Evolutionary conservation across 2,888 invertebrate genomes (phyloP), one percentile per base, ranked within the genome.

Genomic region (Endomychus coccineus): DNA sequence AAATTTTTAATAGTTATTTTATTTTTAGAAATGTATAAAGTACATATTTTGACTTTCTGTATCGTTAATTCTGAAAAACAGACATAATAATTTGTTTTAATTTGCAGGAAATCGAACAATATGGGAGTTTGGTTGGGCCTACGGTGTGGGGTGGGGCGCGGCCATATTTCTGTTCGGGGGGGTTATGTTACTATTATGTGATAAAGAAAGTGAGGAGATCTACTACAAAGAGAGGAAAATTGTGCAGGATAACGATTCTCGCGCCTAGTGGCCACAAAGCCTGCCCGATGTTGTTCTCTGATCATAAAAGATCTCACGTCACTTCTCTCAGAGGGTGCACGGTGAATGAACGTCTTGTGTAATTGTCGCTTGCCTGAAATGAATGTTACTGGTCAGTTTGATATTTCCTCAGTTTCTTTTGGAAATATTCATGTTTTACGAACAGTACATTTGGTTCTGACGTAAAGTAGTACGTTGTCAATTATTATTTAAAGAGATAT

Each of bases 101-200:
- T 44, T 52, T 52, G 11, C 63, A 87, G 89, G 89, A 51, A 90
- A 91, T 69, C 76, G 90, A 57, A 79, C 83, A 39, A 80, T 88
- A 56, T 95, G 94, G 94, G 92, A 95, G 66, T 96, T 97, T 59
- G 95, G 95, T 31, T 97, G 95, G 94, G 94, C 95, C 27, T 97
- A 97, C 65, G 95, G 96, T 30, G 88, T 96, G 15, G 95, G 92
- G 10, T 97, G 96, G 95, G 95, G 94, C 47, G 89, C 94, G 25
- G 90, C 91, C 56, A 90, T 95, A 60, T 94, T 96, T 71, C 75
- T 94, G 31, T 89, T 95, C 66, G 94, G 94, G 27, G 92, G 90
- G 36, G 89, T 92, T 3, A 82, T 96, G 42, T 73, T 97, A 49
- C 74, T 97, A 57, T 78, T 95, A 50, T 92, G 95, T 68, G 96